phyloP scores from a whole-genome alignment of 2,888 invertebrate genomes.

The Ormyrus thymus region DNA sequence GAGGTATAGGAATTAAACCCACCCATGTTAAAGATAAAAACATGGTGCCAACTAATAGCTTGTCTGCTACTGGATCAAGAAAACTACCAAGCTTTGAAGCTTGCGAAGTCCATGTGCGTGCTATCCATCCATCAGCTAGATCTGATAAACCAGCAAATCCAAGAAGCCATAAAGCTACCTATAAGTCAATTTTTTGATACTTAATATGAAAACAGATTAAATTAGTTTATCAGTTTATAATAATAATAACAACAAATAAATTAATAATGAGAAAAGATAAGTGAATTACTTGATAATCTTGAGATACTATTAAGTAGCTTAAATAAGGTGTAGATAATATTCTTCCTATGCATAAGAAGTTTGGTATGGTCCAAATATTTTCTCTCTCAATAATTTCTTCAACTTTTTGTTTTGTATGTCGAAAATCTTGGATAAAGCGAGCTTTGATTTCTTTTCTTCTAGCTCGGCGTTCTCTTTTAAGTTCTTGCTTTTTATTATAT shows the following conservation, averaged over 20 bases:
- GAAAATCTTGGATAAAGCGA: constrained; percentile 66
- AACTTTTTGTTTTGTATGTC: constrained; percentile 80
- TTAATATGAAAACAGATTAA: too few species aligned
- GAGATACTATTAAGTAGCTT: constrained; percentile 90
- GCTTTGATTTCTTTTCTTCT: constrained; percentile 64
- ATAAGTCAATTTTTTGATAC: constrained; percentile 40
- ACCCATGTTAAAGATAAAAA: constrained; percentile 92
- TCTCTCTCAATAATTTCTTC: constrained; percentile 88
- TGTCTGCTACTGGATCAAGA: constrained; percentile 97
- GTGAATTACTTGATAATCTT: constrained; percentile 80
- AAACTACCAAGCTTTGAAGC: constrained; percentile 95
- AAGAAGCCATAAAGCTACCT: constrained; percentile 87
- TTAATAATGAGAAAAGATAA: background rate
- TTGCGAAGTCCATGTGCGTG: constrained; percentile 92
- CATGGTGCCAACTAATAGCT: constrained; percentile 91
- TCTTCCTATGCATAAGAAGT: constrained; percentile 89
- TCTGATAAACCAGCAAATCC: constrained; percentile 93
- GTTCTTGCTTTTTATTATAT: constrained; percentile 58
- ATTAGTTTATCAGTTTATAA: constrained; percentile 6
- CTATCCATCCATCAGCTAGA: constrained; percentile 98
- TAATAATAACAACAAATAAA: constrained; percentile 14
- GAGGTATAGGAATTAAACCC: constrained; percentile 86
- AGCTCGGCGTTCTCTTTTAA: constrained; percentile 57
- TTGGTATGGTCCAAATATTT: constrained; percentile 95
- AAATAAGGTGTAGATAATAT: constrained; percentile 92